These are phyloP conservation scores for Cygnus buccinator DNA, from an alignment of 2,113 vertebrate species.

Conservation along the genomic window DNA sequence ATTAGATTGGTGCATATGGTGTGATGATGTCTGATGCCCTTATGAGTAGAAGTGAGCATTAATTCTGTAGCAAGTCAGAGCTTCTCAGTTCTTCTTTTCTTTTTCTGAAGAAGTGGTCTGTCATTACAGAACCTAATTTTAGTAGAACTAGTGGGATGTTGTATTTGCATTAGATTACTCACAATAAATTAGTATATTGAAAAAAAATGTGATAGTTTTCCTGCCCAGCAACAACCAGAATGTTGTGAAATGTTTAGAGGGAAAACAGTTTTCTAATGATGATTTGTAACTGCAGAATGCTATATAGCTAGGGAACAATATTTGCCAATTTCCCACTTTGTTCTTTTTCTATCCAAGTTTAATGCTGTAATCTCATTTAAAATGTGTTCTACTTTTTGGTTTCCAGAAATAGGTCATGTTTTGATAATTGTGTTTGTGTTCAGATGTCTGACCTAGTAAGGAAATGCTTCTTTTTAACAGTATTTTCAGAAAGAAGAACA, in stretches of 20 bases:
- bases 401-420: conserved; percentile 49
- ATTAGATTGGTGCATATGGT: background rate
- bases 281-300: background rate
- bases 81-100: background rate
- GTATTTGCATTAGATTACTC: background rate
- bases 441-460: conserved; percentile 28
- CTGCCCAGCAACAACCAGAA: background rate
- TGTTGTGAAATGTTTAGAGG: background rate
- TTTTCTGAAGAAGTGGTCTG: background rate
- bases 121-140: background rate
- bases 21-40: background rate
- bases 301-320: background rate
- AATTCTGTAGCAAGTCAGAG: background rate
- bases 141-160: background rate
- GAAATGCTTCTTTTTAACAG: background rate
- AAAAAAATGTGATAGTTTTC: background rate
- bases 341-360: background rate
- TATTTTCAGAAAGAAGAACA: conserved; percentile 5
- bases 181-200: background rate
- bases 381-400: conserved; percentile 20
- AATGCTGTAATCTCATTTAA: conserved; percentile 30
- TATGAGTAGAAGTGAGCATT: background rate
- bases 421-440: conserved; percentile 20
- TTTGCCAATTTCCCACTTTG: background rate
- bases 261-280: background rate